Conservation (phyloP, 1,140 invertebrate genomes). For the Micrasema longulum region DNA sequence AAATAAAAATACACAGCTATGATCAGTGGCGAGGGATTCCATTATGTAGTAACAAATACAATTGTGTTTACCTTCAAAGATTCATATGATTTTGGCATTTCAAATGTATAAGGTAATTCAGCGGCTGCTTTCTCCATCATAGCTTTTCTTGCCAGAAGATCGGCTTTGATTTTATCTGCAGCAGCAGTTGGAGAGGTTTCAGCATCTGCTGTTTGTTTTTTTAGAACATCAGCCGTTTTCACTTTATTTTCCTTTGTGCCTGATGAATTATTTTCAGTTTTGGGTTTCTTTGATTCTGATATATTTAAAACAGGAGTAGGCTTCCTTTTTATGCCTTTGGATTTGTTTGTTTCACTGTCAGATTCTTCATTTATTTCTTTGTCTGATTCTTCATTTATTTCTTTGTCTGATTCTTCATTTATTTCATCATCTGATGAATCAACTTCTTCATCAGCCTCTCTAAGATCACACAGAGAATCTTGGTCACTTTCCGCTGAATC, state of each 20-base stretch:
- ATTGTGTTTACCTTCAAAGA: constrained; percentile 66
- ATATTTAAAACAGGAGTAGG: constrained; percentile 38
- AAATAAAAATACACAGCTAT: no score
- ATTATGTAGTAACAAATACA: no score
- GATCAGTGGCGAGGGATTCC: no score
- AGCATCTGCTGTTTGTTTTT: constrained; percentile 31
- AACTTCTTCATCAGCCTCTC: constrained; percentile 56
- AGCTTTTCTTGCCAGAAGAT: constrained; percentile 63
- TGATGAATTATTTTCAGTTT: constrained; percentile 35
- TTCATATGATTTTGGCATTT: constrained; percentile 76
- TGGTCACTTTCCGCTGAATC: constrained; percentile 57
- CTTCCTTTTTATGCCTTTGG: no score
- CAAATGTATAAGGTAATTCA: constrained; percentile 79
- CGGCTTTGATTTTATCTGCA: constrained; percentile 56
- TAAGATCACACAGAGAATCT: constrained; percentile 57
- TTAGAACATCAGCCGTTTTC: constrained; percentile 33
- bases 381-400: constrained; percentile 23
- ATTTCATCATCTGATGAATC: constrained; percentile 56
- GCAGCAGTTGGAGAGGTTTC: constrained; percentile 55
- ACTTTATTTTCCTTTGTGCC: constrained; percentile 38
- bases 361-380: no score
- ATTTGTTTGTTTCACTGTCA: no score
- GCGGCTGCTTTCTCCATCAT: constrained; percentile 72
- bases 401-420: constrained; percentile 48
- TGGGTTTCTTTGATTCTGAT: constrained; percentile 6